A percentile compares a stretch with the other conserved stretches of the same genome.
These are phyloP conservation scores for Mycetomoellerius zeteki DNA, from an alignment of 1,140 invertebrate species.

Conservation along the genomic window DNA sequence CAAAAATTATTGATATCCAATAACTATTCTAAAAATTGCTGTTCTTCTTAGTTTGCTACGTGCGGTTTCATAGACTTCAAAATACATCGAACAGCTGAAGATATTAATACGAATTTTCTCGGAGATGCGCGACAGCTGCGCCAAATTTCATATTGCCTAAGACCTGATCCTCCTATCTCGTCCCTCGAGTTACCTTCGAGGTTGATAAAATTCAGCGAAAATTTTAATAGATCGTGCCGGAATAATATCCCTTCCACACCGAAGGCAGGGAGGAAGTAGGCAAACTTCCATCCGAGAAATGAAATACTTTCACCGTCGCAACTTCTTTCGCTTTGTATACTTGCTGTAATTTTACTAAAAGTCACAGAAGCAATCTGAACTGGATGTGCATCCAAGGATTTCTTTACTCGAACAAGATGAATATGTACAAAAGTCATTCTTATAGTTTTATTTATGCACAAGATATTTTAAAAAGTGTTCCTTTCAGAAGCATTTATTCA, in stretches of 20 bases:
- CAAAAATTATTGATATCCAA: not conserved
- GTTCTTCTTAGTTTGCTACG: not conserved
- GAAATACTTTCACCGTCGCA: constrained; percentile 57
- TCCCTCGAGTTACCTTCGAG: not conserved
- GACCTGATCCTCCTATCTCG: constrained; percentile 2
- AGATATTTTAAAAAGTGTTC: not conserved
- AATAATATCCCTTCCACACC: constrained; percentile 30
- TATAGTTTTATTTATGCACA: constrained; percentile 21
- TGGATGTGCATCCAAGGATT: constrained; percentile 35
- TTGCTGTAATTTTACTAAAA: constrained; percentile 51
- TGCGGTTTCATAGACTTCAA: constrained; percentile 35
- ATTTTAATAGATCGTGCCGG: constrained; percentile 67
- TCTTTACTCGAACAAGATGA: constrained; percentile 42
- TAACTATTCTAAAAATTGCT: not conserved
- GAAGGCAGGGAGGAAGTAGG: not conserved
- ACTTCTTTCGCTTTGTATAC: constrained; percentile 47
- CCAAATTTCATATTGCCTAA: constrained; percentile 61
- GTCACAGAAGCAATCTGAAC: constrained; percentile 46
- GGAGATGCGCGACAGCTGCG: constrained; percentile 31
- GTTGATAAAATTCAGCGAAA: constrained; percentile 65
- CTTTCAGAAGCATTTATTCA: constrained; percentile 8
- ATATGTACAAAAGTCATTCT: constrained; percentile 33
- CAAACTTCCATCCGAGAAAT: constrained; percentile 52
- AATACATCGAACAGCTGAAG: constrained; percentile 55
- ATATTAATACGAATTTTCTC: constrained; percentile 69